Percentiles rank a stretch among this genome's conserved stretches.
Evolutionary conservation across 1,140 invertebrate genomes (phyloP).

Genomic region (Heliconius congener): DNA sequence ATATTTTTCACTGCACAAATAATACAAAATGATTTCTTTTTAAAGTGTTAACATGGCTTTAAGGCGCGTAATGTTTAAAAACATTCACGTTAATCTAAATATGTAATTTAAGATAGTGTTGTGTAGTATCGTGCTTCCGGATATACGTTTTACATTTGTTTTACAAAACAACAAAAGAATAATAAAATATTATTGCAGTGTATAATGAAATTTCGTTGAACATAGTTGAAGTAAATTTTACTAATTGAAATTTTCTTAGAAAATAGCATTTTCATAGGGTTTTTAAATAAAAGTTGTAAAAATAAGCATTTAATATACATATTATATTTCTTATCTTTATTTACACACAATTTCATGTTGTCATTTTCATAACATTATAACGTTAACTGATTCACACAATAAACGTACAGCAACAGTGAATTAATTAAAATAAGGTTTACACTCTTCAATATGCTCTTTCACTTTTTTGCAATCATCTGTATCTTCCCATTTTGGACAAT

Average conservation of each 20-base stretch:
- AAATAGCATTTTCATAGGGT: not conserved
- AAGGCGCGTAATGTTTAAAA: not conserved
- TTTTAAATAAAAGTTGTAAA: no score
- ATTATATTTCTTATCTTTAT: not conserved
- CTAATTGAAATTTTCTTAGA: not conserved
- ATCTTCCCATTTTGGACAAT: constrained; percentile 60
- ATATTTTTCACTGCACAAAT: not conserved
- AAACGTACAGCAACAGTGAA: not conserved
- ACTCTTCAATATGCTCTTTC: constrained; percentile 56
- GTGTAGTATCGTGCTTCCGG: not conserved
- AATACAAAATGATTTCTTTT: not conserved
- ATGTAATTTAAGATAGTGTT: not conserved
- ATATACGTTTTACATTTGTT: not conserved
- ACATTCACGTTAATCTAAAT: not conserved
- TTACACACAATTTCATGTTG: not conserved
- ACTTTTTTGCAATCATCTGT: constrained; percentile 52
- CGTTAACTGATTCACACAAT: not conserved
- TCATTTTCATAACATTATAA: not conserved
- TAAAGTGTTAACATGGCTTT: not conserved
- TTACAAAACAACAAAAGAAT: not conserved
- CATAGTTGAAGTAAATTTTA: no score
- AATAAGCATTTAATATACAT: no score
- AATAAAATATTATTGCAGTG: not conserved
- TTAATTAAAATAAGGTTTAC: constrained; percentile 32
- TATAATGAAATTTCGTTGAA: not conserved